A percentile compares a stretch with the other conserved stretches of the same genome.
These are phyloP conservation scores for Paralichthys olivaceus DNA, from an alignment of 2,113 vertebrate genomes.

Conservation along the genomic window DNA sequence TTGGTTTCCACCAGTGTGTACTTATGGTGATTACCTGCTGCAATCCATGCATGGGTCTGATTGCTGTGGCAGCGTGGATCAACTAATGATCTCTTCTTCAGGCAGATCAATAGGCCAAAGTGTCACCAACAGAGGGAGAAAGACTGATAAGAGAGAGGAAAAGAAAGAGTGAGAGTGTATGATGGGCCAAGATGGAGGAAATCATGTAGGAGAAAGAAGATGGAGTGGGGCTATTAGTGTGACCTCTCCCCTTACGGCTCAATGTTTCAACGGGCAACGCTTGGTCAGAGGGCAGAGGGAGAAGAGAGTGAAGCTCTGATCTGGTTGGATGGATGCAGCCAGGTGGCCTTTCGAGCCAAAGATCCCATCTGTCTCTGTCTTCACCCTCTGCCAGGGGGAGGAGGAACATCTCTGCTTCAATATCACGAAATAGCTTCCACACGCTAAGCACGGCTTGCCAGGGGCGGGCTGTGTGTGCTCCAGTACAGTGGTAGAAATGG, in stretches of 20 bases:
- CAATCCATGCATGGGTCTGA: conserved; percentile 35
- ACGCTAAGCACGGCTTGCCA: not conserved
- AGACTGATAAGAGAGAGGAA: conserved; percentile 8
- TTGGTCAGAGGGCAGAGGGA: conserved; percentile 38
- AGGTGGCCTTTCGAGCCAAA: conserved; percentile 58
- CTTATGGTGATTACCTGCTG: conserved; percentile 57
- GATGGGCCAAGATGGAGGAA: conserved; percentile 55
- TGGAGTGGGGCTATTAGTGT: conserved; percentile 59
- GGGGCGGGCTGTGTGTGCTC: not conserved
- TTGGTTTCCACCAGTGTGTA: conserved; percentile 35
- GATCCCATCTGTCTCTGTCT: conserved; percentile 66
- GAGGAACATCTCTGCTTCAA: conserved; percentile 28
- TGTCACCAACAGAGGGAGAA: conserved; percentile 25
- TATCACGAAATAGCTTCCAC: conserved; percentile 25
- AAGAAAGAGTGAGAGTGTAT: conserved; percentile 17
- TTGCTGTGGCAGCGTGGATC: conserved; percentile 33
- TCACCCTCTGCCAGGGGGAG: conserved; percentile 33
- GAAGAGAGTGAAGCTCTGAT: conserved; percentile 41
- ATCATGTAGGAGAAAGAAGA: conserved; percentile 39
- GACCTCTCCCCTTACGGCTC: conserved; percentile 68
- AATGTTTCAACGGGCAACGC: conserved; percentile 55
- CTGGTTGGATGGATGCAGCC: conserved; percentile 57
- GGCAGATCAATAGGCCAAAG: conserved; percentile 69
- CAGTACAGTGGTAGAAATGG: not conserved
- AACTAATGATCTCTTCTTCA: conserved; percentile 49